Conservation (phyloP, 1,140 invertebrate species). For the Procambarus virginalis region DNA sequence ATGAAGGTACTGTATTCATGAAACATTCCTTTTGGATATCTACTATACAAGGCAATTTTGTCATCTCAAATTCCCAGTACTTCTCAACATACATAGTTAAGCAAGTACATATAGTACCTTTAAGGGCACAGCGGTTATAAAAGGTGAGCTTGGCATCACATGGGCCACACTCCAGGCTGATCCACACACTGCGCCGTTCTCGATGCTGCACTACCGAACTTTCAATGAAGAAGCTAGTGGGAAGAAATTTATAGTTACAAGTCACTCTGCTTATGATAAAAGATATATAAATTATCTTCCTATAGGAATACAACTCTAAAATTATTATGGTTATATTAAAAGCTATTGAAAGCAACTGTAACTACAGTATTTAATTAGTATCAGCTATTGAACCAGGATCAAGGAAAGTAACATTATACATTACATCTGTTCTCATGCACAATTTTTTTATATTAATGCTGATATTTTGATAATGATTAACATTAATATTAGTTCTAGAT, state of each 20-base stretch:
- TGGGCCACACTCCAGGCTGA: slow-evolving; percentile 68
- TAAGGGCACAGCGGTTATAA: slow-evolving; percentile 68
- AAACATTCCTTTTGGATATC: neutral
- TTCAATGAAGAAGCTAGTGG: slow-evolving; percentile 60
- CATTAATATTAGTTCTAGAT: too few relatives aligned
- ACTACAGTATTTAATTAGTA: too few relatives aligned
- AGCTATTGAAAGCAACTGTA: too few relatives aligned
- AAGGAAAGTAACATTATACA: too few relatives aligned
- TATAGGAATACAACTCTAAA: too few relatives aligned
- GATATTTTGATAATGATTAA: too few relatives aligned
- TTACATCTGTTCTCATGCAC: too few relatives aligned
- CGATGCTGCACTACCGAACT: slow-evolving; percentile 61
- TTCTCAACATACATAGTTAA: neutral
- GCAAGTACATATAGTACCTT: slow-evolving; percentile 33
- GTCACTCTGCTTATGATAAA: neutral
- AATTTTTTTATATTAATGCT: too few relatives aligned
- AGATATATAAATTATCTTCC: too few relatives aligned
- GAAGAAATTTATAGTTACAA: neutral
- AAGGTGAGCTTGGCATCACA: slow-evolving; percentile 68
- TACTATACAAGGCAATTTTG: too few relatives aligned
- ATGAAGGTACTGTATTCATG: neutral
- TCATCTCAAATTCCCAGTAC: neutral
- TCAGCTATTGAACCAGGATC: too few relatives aligned
- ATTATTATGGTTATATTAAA: too few relatives aligned
- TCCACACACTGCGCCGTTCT: slow-evolving; percentile 66